Percentiles rank a stretch among this genome's conserved stretches.
Conservation (phyloP, 1,140 invertebrate species). For the Trichomalopsis sarcophagae region DNA sequence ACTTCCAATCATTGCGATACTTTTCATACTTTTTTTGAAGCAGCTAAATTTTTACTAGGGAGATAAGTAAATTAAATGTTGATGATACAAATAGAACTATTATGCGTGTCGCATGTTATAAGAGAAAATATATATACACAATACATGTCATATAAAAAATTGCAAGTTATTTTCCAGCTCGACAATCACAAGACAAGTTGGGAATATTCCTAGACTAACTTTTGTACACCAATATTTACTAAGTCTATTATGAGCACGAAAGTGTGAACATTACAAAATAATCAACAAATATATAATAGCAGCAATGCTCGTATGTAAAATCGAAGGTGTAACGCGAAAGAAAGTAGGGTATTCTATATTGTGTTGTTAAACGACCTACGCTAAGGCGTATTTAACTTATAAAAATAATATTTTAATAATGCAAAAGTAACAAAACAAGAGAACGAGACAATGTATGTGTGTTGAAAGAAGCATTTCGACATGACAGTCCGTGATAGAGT, state of each 20-base stretch:
- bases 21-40: slow-evolving; percentile 25
- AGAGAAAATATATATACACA: slow-evolving; percentile 5
- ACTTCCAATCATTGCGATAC: slow-evolving; percentile 30
- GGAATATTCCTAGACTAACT: slow-evolving; percentile 43
- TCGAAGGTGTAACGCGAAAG: background rate
- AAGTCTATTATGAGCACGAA: background rate
- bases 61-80: slow-evolving; percentile 1
- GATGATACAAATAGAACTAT: slow-evolving; percentile 11
- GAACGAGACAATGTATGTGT: slow-evolving; percentile 31
- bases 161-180: slow-evolving; percentile 41
- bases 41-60: background rate
- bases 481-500: slow-evolving; percentile 29
- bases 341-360: slow-evolving; percentile 24
- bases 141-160: slow-evolving; percentile 36
- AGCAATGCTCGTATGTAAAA: slow-evolving; percentile 6
- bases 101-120: background rate
- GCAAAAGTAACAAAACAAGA: background rate
- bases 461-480: slow-evolving; percentile 17
- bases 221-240: slow-evolving; percentile 31
- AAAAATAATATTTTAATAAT: slow-evolving; percentile 45
- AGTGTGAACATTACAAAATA: slow-evolving; percentile 25
- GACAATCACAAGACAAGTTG: slow-evolving; percentile 47
- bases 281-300: slow-evolving; percentile 33
- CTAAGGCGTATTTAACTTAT: slow-evolving; percentile 44
- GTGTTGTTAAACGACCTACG: slow-evolving; percentile 29